A percentile compares a stretch with the other conserved stretches of the same genome.
Evolutionary conservation across 2,113 vertebrate genomes (phyloP).

Genomic region (Equus przewalskii): DNA sequence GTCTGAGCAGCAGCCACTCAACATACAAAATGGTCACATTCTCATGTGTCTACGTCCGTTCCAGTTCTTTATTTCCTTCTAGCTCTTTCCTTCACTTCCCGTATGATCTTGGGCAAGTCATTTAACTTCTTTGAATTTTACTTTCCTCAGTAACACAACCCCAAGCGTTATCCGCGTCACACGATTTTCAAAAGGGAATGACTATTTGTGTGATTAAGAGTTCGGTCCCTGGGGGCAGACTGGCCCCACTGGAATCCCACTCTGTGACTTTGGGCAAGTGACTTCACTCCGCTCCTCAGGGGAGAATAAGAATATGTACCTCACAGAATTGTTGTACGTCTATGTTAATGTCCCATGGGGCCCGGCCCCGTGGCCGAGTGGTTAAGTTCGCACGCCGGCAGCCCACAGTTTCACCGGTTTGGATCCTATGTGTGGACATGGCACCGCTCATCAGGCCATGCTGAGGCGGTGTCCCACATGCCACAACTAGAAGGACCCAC

Average conservation of each 20-base stretch:
- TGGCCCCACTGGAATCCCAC: not conserved
- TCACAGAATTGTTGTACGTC: rapidly evolving
- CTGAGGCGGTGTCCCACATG: too few relatives aligned
- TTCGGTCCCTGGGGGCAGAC: rapidly evolving
- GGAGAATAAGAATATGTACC: not conserved
- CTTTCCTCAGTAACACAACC: not conserved
- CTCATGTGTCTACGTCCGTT: not conserved
- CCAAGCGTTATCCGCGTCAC: rapidly evolving
- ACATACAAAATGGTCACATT: not conserved
- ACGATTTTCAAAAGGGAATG: not conserved
- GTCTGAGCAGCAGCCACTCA: not conserved
- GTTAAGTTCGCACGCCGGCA: too few relatives aligned
- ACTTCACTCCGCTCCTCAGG: not conserved
- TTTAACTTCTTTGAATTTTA: not conserved
- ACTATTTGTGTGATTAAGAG: not conserved
- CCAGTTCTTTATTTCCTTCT: not conserved
- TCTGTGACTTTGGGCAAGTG: not conserved
- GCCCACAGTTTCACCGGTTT: too few relatives aligned
- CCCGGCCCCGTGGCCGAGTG: too few relatives aligned
- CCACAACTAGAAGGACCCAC: too few relatives aligned
- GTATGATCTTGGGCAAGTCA: not conserved
- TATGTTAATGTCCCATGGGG: not conserved
- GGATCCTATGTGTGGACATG: too few relatives aligned
- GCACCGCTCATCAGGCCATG: too few relatives aligned
- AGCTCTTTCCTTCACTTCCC: not conserved